Percentiles rank a stretch among this genome's conserved stretches.
These are phyloP conservation scores for Archocentrus centrarchus DNA, from an alignment of 2,113 vertebrate species.

Conservation along the genomic window DNA sequence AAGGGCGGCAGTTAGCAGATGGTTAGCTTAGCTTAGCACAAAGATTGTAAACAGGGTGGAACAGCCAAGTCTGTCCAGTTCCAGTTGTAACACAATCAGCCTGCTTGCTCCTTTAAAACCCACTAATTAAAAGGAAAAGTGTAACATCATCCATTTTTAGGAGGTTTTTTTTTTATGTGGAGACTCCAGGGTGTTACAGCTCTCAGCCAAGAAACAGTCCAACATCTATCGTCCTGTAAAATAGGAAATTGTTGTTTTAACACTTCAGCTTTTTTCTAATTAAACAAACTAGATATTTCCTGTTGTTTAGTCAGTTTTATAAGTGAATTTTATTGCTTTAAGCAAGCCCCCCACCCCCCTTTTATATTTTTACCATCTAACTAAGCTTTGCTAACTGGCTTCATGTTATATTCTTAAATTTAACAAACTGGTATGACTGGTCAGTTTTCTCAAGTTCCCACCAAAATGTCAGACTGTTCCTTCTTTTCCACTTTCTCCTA, in stretches of 20 bases:
- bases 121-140: background rate
- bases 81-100: background rate
- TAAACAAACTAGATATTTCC: conserved; percentile 13
- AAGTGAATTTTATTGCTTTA: background rate
- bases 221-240: background rate
- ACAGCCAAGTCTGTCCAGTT: background rate
- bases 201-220: background rate
- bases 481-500: background rate
- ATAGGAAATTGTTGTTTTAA: conserved; percentile 8
- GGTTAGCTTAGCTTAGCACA: background rate
- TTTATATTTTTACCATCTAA: background rate
- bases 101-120: background rate
- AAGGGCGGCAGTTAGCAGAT: background rate
- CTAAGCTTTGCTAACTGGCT: background rate
- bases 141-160: background rate
- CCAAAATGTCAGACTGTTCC: background rate
- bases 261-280: conserved; percentile 7
- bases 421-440: background rate
- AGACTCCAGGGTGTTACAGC: background rate
- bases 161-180: background rate
- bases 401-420: background rate
- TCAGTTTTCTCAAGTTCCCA: background rate
- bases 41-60: background rate
- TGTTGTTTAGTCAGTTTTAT: conserved; percentile 8
- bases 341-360: too few species aligned